Evolutionary conservation across 2,797 vertebrate genomes (phyloP).

Genomic region (Hozukius guyotensis): DNA sequence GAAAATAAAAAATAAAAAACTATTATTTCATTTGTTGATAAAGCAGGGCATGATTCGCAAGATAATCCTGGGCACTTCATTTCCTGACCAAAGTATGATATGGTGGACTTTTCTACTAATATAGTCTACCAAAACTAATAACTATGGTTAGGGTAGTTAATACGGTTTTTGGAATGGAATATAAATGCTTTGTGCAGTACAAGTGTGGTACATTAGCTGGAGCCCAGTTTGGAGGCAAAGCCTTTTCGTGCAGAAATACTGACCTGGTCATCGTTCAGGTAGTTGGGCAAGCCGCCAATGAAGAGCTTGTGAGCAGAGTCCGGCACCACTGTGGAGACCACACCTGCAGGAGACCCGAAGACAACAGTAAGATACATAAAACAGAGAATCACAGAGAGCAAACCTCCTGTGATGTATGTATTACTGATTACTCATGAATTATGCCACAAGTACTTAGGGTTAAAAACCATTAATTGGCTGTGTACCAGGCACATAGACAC

Average conservation of each 20-base stretch:
- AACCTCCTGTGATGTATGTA: neutral
- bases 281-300: conserved; percentile 94
- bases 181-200: neutral
- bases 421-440: conserved; percentile 51
- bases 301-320: conserved; percentile 96
- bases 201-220: neutral
- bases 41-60: neutral
- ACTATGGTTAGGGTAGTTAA: neutral
- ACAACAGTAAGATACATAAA: neutral
- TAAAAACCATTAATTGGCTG: conserved; percentile 76
- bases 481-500: conserved; percentile 94
- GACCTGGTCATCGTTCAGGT: conserved; percentile 96
- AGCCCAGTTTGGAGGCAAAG: neutral
- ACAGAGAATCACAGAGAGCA: neutral
- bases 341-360: conserved; percentile 77
- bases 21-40: neutral
- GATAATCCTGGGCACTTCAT: neutral
- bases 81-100: neutral
- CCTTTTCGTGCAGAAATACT: conserved; percentile 17
- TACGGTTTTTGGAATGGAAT: neutral
- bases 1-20: neutral
- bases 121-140: neutral
- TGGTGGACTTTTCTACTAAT: neutral
- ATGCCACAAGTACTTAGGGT: conserved; percentile 68
- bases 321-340: conserved; percentile 94